Base-by-base conservation (phyloP, 1,140 invertebrate species). In the Ceratina calcarata region DNA sequence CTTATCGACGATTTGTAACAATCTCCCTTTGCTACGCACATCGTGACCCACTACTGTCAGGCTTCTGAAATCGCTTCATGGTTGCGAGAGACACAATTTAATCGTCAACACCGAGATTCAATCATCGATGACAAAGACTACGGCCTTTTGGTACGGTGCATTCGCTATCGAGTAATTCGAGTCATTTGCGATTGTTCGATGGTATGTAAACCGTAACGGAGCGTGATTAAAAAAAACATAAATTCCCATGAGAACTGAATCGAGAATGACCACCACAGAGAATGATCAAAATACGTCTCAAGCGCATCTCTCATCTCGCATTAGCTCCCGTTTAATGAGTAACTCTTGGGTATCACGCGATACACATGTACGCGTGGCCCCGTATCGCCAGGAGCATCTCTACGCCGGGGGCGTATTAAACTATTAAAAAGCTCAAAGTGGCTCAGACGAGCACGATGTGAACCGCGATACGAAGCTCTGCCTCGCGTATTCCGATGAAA, bases 301-400 rank as follows among this genome's bases (percentile, higher is more conserved):
- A 6, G 15, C 20, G 37, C 45, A 51, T 49, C 65, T 67, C 22
- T 67, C 45, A 18, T 67, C 20, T 67, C 15, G 7, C 22, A 67
- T 67, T 67, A 67, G 20, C 65, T 24, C 15, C 15, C 45, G 37
- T 67, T 67, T 51, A 67, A 67, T 67, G 45, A 67, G 22, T 27
- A 61, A 61, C 60, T 61, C 45, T 18, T 51, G 15, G 20, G 20
- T 18, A 51, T 2, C 65, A 67, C 65, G 65, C 37, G 49, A 51
- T 51, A 51, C 65, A 16, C 37, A 67, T 24, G 65, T 24, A 51
- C n/a, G n/a, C 32, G 32, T 37, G 12, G 8, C 13, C 24, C 60
- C 13, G 60, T 61, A 61, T 61, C 65, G 37, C 12, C 37, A 15
- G 6, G 37, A 67, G 13, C 20, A 67, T 49, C 65, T 67, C 20